Base-by-base conservation (phyloP, 1,140 invertebrate species). In the Drosophila insularis region DNA sequence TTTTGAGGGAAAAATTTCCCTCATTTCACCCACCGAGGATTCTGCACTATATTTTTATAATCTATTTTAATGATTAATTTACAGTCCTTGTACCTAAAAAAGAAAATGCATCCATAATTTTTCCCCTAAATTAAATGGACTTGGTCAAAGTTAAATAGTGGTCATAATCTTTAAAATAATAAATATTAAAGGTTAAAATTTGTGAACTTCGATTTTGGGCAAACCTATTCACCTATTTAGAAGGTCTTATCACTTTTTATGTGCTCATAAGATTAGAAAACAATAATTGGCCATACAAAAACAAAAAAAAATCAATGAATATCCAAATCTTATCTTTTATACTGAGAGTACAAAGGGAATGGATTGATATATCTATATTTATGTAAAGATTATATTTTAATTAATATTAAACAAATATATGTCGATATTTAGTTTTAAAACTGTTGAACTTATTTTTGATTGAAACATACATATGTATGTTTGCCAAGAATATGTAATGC, bases 351-450 rank as follows among this genome's bases (percentile, higher is more conserved):
- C 17, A 31, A 23, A 17, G 7, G 8, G 14, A 31, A 14, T 4
- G 23, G 60, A 17, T 31, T 62, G 21, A n/a, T n/a, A n/a, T n/a
- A n/a, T n/a, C n/a, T n/a, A n/a, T n/a, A n/a, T n/a, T n/a, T n/a
- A n/a, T n/a, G n/a, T n/a, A n/a, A n/a, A 62, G 60, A 62, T 62
- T 62, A 40, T 62, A 62, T 62, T 50, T 62, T 50, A 62, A 62
- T 62, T 62, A 50, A 58, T 17, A 17, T 7, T 11, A 58, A 13
- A 54, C 50, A 21, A 17, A 8, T 27, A 27, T 54, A 14, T 54
- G n/a, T 59, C 11, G 6, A 56, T 37, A 10, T 2, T 10, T 23
- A 23, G 23, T 3, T 4, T 27, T 27, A 4, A 27, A 27, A 5
- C 27, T 27, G 27, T 6, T 27, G 27, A 2, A 27, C 4, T 27